Percentiles rank a stretch among this genome's conserved stretches.
Evolutionary conservation across 2,888 invertebrate species (phyloP).

Genomic region (Thysanoteuthis rhombus): DNA sequence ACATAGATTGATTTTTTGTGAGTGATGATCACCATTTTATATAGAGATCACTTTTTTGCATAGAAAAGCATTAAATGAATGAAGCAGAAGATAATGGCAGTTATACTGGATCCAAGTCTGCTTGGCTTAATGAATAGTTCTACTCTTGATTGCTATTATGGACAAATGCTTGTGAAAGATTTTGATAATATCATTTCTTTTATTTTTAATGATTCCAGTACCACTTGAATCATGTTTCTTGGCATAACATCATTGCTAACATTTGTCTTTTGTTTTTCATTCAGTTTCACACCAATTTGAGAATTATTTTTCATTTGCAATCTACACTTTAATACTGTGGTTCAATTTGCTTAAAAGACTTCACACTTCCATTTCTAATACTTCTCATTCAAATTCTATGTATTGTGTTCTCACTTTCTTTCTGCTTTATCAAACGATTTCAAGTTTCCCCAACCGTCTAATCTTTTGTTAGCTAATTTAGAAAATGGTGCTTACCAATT

Average conservation of each 20-base stretch:
- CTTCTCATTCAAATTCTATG: background rate
- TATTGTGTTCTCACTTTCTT: background rate
- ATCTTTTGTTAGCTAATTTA: background rate
- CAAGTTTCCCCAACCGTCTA: background rate
- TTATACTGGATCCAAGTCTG: no score
- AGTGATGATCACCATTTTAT: no score
- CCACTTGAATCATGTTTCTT: background rate
- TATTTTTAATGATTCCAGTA: background rate
- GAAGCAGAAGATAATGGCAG: no score
- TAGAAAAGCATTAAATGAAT: no score
- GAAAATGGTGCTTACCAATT: background rate
- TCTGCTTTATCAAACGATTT: background rate
- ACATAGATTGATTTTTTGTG: no score
- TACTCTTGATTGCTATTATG: no score
- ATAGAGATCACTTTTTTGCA: no score
- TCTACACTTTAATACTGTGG: background rate
- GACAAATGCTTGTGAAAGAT: no score
- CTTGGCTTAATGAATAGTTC: no score
- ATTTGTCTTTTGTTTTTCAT: no score
- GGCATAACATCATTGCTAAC: background rate
- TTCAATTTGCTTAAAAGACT: background rate
- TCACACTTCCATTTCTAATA: background rate
- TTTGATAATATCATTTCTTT: background rate
- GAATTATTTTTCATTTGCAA: background rate
- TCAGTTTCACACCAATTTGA: background rate